Evolutionary conservation across 2,888 invertebrate genomes (phyloP), one percentile per base, ranked within the genome.

Genomic region (Hypomecis atomaria): DNA sequence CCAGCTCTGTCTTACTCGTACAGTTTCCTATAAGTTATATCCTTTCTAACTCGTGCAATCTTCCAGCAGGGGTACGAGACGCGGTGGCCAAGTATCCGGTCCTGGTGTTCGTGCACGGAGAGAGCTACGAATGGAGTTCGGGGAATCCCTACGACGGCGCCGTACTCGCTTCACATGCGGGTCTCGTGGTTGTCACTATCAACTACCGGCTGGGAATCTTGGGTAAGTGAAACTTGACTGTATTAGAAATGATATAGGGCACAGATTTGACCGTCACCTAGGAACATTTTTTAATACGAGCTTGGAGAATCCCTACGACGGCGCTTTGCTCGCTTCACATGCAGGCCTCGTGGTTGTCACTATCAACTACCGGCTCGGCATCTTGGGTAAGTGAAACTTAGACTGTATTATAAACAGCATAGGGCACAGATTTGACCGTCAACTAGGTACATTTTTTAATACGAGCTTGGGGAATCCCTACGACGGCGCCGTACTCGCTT

Each of bases 291-390:
- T n/a, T n/a, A n/a, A n/a, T n/a, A n/a, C n/a, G n/a, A n/a, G n/a
- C n/a, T n/a, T n/a, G n/a, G n/a, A n/a, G n/a, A n/a, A n/a, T n/a
- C 98, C 99, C 0, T 99, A 99, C 93, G 99, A 99, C 84, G 99
- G 98, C 59, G 96, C 97, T 59, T 98, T 99, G 40, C 94, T 99
- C 70, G 97, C 99, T 43, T 98, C 98, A 76, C 98, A 98, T 84
- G 99, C 97, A n/a, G 96, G 96, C 72, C 95, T 97, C 78, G 96
- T 98, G 72, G 97, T 97, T 70, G 97, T 98, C 85, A 98, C 98
- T 92, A 94, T 97, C 85, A 97, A 97, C 94, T 97, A 96, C 92
- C 94, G 96, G 77, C 94, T 97, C 69, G 97, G 97, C 65, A 94
- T 97, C 79, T 87, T 97, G 78, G 96, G 97, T 96, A 85, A 95